Conservation (phyloP, 2,888 invertebrate species). For the Diplazon laetatorius region DNA sequence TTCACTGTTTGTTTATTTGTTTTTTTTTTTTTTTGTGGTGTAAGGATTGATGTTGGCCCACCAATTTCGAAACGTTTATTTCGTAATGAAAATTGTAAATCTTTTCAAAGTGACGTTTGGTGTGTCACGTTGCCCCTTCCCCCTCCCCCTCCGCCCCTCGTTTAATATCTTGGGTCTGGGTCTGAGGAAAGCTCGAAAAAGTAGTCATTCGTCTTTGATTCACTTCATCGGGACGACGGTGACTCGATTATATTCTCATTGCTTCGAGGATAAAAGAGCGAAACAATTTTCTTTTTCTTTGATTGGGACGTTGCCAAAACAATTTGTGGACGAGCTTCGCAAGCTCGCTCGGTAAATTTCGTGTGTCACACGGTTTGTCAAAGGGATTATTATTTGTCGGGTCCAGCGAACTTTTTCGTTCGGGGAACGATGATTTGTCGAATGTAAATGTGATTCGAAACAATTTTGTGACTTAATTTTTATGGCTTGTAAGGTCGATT, state of each 20-base stretch:
- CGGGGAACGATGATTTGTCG: too few relatives aligned
- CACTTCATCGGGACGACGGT: slow-evolving; percentile 69
- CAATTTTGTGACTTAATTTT: too few relatives aligned
- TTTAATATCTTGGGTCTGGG: background rate
- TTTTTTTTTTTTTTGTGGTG: too few relatives aligned
- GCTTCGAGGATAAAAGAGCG: slow-evolving; percentile 66
- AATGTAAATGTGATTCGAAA: too few relatives aligned
- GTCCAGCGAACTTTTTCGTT: background rate
- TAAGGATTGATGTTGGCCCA: slow-evolving; percentile 1
- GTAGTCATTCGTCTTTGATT: slow-evolving; percentile 58
- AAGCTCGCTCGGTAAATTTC: slow-evolving; percentile 4
- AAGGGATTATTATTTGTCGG: too few relatives aligned
- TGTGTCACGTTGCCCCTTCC: background rate
- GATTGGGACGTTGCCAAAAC: slow-evolving; percentile 72
- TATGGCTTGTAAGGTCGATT: too few relatives aligned
- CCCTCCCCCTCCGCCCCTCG: background rate
- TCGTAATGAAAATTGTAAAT: background rate
- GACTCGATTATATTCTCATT: slow-evolving; percentile 78
- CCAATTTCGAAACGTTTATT: background rate
- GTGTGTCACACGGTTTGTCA: too few relatives aligned
- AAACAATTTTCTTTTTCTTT: slow-evolving; percentile 56
- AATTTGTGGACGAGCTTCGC: slow-evolving; percentile 66
- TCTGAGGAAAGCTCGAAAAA: background rate
- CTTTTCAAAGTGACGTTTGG: background rate
- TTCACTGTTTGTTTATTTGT: slow-evolving; percentile 29